Evolutionary conservation across 2,888 invertebrate species (phyloP), one percentile per base, ranked within the genome.

Genomic region (Oxyteleia sp.): DNA sequence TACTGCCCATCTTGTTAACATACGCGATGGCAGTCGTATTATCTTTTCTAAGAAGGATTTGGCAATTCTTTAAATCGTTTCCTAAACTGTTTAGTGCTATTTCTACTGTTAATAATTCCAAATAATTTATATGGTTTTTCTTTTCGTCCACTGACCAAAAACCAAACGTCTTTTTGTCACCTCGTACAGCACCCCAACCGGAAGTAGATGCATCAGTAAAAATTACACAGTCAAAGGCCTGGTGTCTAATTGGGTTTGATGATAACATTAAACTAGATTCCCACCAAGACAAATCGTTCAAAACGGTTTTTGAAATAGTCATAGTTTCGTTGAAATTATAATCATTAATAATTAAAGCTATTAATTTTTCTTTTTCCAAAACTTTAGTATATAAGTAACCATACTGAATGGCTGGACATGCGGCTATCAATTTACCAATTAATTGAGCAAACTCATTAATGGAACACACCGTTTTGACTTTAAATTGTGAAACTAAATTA

Each of bases 1-100:
- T 64, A 23, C 86, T 84, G 0, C 86, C 82, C 83, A 87, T 87
- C 8, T 63, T 81, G 45, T 87, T 88, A 4, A 87, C 43, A 20
- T 87, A 86, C 4, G 86, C 64, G 3, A 88, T 71, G 1, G 86
- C 85, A 1, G 85, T 86, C 1, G 83, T 88, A 41, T 87, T 87
- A 64, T 87, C 87, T 1, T 84, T 43, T 47, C 86, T 72, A 11
- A 87, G 35, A 2, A 88, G 57, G 10, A 88, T 74, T 32, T 87
- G 66, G 45, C 68, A 55, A 11, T 55, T 15, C 2, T 26, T 63
- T 8, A 72, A n/a, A 20, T 71, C 57, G n/a, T 71, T 13, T 4
- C 57, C 64, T 8, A 79, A 61, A 45, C 57, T 13, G n/a, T 64
- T 63, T 26, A 80, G 55, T 2, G 61, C 71, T 2, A 69, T 35